Evolutionary conservation across 2,888 invertebrate genomes (phyloP).

Genomic region (Gordius sp.): DNA sequence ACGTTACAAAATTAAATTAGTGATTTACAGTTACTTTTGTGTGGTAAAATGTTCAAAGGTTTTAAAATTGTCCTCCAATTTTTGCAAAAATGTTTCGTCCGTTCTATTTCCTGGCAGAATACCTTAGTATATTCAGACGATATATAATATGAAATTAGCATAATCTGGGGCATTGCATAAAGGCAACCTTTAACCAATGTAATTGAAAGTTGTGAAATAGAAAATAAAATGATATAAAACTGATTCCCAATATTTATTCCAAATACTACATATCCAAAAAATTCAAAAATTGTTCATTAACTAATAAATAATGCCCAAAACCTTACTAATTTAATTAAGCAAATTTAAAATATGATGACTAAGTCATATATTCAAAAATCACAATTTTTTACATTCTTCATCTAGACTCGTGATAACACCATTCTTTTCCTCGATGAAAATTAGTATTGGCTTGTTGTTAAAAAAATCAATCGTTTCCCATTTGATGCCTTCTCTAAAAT

Average conservation of each 20-base stretch:
- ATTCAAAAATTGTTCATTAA: no score
- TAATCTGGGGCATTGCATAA: no score
- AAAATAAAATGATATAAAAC: no score
- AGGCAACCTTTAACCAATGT: no score
- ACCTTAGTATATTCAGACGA: not conserved
- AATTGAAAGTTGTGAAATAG: no score
- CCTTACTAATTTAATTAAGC: no score
- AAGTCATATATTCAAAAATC: no score
- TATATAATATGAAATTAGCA: not conserved
- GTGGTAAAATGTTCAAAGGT: slow-evolving; percentile 9
- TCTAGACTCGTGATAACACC: slow-evolving; percentile 6
- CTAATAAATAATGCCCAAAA: no score
- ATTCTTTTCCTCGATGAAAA: slow-evolving; percentile 38
- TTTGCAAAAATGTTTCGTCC: slow-evolving; percentile 4
- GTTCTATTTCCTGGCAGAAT: slow-evolving; percentile 7
- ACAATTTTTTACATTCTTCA: slow-evolving; percentile 10
- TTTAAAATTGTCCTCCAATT: slow-evolving; percentile 4
- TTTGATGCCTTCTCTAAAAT: slow-evolving; percentile 36
- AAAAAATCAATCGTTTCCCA: slow-evolving; percentile 44
- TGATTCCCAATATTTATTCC: no score
- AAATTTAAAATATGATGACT: no score
- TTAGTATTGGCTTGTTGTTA: slow-evolving; percentile 43
- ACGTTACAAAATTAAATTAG: not conserved
- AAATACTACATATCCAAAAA: no score
- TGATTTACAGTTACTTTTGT: slow-evolving; percentile 8